Percentiles rank a stretch among this genome's conserved stretches.
phyloP scores from a whole-genome alignment of 92 coral and sea anemone genomes.

The Nematostella vectensis region DNA sequence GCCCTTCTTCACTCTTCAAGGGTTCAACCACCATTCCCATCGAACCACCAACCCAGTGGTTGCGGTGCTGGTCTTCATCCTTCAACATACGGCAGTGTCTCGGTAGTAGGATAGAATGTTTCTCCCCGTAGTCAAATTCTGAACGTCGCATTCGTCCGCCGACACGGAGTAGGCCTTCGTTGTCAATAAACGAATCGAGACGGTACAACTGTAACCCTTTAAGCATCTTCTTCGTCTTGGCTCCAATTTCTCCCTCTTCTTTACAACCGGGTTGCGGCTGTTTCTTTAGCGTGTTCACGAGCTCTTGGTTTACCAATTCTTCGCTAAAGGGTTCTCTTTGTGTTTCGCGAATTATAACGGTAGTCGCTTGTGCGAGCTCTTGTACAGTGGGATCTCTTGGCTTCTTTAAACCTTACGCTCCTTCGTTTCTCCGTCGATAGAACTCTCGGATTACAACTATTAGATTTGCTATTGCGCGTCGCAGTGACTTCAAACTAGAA shows the following conservation, averaged over 20 bases:
- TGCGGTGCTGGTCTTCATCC: no score
- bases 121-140: no score
- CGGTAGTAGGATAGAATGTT: no score
- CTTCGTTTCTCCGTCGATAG: conserved; percentile 1
- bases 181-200: no score
- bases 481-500: conserved; percentile 9
- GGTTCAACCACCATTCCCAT: no score
- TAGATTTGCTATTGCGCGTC: conserved; percentile 16
- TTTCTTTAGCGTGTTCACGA: background rate
- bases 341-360: background rate
- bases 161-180: no score
- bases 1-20: no score
- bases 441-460: conserved; percentile 3
- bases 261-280: background rate
- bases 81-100: no score
- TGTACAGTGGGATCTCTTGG: background rate
- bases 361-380: background rate
- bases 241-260: background rate
- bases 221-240: background rate
- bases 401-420: no score
- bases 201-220: background rate
- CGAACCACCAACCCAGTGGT: no score
- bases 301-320: background rate
- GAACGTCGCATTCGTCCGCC: no score
- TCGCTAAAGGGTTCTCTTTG: background rate